Evolutionary conservation across 2,113 vertebrate species (phyloP).

Genomic region (Cacatua alba): DNA sequence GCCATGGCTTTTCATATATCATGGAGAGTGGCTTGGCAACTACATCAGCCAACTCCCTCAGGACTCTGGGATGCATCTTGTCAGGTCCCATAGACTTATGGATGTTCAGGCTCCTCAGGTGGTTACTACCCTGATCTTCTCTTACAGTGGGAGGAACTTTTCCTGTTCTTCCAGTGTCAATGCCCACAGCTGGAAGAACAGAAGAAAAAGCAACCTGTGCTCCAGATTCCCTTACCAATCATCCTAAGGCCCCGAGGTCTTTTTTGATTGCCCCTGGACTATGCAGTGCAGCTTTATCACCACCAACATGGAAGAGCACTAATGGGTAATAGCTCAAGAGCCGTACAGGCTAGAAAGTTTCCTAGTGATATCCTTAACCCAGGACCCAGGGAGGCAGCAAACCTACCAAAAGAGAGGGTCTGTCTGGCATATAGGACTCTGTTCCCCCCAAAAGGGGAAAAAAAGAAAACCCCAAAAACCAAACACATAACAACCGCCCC

Average conservation of each 20-base stretch:
- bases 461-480: background rate
- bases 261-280: background rate
- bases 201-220: background rate
- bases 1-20: background rate
- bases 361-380: background rate
- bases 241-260: background rate
- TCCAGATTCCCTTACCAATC: background rate
- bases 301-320: background rate
- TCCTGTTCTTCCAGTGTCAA: background rate
- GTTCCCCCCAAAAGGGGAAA: background rate
- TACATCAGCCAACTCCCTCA: background rate
- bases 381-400: background rate
- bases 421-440: background rate
- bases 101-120: background rate
- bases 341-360: background rate
- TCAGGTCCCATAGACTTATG: background rate
- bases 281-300: background rate
- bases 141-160: background rate
- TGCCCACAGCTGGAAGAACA: background rate
- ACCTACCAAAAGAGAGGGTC: background rate
- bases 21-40: background rate
- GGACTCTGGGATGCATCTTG: background rate
- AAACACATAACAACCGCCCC: background rate
- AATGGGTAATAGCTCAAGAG: background rate
- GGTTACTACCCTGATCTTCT: background rate